Evolutionary conservation across 2,888 invertebrate genomes (phyloP).

Genomic region (Drosophila mimetica): DNA sequence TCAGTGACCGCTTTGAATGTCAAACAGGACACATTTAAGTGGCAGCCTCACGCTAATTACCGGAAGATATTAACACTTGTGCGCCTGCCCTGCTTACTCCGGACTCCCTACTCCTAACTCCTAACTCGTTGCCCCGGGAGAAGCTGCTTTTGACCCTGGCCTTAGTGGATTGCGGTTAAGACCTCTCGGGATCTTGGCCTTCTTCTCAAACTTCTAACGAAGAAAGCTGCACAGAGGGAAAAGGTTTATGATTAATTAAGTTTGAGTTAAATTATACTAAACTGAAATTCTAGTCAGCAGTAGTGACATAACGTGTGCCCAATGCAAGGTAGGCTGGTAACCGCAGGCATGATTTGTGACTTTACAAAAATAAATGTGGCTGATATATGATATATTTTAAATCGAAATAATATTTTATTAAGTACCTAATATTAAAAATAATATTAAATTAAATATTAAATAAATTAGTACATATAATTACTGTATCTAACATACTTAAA

Average conservation of each 20-base stretch:
- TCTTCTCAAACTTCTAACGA: background rate
- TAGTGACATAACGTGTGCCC: too few species aligned
- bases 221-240: background rate
- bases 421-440: too few species aligned
- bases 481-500: background rate
- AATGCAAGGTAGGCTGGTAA: too few species aligned
- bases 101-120: too few species aligned
- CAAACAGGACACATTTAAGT: conserved; percentile 67
- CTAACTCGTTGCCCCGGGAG: background rate
- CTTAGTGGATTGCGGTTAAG: conserved; percentile 19
- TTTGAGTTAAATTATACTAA: too few species aligned
- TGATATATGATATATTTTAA: too few species aligned
- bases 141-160: conserved; percentile 57
- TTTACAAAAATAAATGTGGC: too few species aligned
- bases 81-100: conserved; percentile 28
- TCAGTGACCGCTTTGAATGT: conserved; percentile 74
- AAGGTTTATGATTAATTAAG: too few species aligned
- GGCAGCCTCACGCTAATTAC: conserved; percentile 77
- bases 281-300: too few species aligned
- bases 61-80: conserved; percentile 82
- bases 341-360: too few species aligned
- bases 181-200: conserved; percentile 1
- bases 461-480: background rate
- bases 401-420: too few species aligned
- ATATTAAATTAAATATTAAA: background rate